Evolutionary conservation across 1,140 invertebrate species (phyloP).

Genomic region (Drosophila quadrilineata): DNA sequence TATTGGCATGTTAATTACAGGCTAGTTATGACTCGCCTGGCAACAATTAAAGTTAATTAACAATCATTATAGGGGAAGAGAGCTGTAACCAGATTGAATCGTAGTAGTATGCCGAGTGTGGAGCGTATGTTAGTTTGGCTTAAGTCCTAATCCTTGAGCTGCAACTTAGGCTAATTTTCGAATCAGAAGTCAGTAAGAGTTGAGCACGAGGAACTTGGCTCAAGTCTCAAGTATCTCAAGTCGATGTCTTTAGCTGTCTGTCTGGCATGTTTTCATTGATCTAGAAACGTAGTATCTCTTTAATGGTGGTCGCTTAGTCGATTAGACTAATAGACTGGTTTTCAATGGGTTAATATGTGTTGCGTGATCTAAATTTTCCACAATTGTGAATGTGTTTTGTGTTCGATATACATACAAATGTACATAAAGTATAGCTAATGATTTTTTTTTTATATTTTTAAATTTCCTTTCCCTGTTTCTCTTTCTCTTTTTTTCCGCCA

Average conservation of each 20-base stretch:
- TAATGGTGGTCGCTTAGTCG: slow-evolving; percentile 15
- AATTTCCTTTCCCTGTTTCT: slow-evolving; percentile 5
- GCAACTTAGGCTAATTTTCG: too few relatives aligned
- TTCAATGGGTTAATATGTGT: slow-evolving; percentile 42
- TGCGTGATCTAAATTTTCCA: slow-evolving; percentile 32
- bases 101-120: neutral
- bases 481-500: neutral
- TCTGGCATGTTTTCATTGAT: slow-evolving; percentile 43
- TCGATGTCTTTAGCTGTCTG: too few relatives aligned
- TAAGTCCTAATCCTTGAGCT: slow-evolving; percentile 8
- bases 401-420: too few relatives aligned
- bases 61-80: slow-evolving; percentile 20
- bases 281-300: slow-evolving; percentile 29
- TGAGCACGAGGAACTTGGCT: slow-evolving; percentile 25
- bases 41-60: slow-evolving; percentile 78
- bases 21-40: slow-evolving; percentile 66
- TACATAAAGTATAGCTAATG: too few relatives aligned
- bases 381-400: slow-evolving; percentile 20
- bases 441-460: neutral
- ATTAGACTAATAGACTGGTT: slow-evolving; percentile 22
- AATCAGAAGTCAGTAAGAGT: neutral
- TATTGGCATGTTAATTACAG: slow-evolving; percentile 74
- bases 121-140: neutral
- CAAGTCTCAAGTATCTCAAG: too few relatives aligned
- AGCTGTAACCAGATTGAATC: neutral